Percentiles rank a stretch among this genome's conserved stretches.
Evolutionary conservation across 2,797 vertebrate species (phyloP).

Genomic region (Premnoplex brunnescens): DNA sequence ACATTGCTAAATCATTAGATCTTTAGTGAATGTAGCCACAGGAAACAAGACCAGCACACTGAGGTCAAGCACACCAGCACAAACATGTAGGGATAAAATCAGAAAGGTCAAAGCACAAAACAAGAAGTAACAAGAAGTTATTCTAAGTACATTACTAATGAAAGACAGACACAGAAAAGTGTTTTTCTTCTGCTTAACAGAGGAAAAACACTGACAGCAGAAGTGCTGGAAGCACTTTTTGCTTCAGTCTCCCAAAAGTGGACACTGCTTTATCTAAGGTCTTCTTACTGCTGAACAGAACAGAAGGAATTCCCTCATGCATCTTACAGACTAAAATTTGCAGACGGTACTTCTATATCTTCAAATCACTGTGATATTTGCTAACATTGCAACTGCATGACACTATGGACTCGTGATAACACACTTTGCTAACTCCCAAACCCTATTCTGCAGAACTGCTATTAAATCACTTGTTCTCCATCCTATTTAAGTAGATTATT

Average conservation of each 20-base stretch:
- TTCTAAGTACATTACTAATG: slow-evolving; percentile 18
- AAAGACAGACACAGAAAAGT: neutral
- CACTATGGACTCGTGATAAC: neutral
- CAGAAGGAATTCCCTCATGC: neutral
- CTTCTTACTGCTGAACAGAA: neutral
- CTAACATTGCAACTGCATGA: neutral
- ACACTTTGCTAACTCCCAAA: neutral
- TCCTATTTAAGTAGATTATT: neutral
- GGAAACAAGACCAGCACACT: slow-evolving; percentile 26
- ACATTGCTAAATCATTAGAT: slow-evolving; percentile 24
- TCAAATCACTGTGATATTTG: neutral
- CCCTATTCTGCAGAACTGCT: neutral
- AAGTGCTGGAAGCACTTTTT: neutral
- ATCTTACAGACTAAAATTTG: neutral
- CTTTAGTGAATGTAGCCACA: slow-evolving; percentile 13
- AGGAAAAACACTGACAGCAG: neutral
- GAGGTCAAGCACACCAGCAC: slow-evolving; percentile 17
- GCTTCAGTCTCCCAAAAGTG: neutral
- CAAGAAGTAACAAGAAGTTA: slow-evolving; percentile 49
- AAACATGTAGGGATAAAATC: slow-evolving; percentile 54
- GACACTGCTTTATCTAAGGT: neutral
- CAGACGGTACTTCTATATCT: neutral
- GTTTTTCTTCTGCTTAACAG: slow-evolving; percentile 3
- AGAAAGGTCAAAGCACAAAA: slow-evolving; percentile 43
- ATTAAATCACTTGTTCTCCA: neutral